phyloP scores from a whole-genome alignment of 2,797 vertebrate species.

The Pitangus sulphuratus region DNA sequence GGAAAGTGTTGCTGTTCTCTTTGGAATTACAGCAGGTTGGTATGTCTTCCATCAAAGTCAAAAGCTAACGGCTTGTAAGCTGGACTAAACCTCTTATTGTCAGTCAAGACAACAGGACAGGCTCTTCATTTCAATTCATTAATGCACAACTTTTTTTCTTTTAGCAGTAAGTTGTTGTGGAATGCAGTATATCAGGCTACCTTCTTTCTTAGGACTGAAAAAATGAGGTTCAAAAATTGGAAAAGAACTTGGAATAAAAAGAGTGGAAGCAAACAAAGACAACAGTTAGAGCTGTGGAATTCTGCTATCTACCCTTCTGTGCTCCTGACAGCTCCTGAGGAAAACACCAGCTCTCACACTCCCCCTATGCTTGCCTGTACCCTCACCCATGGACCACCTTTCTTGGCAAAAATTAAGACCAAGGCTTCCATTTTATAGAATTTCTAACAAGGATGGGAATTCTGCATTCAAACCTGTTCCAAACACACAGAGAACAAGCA shows the following conservation, averaged over 20 bases:
- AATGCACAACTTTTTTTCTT: not conserved
- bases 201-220: not conserved
- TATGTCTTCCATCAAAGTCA: not conserved
- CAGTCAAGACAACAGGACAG: not conserved
- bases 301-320: not conserved
- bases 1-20: not conserved
- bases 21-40: not conserved
- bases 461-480: not conserved
- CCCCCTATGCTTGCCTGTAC: fast-evolving
- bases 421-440: not conserved
- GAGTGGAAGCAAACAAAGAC: not conserved
- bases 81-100: not conserved
- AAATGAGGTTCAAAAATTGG: not conserved
- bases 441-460: not conserved
- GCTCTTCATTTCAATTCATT: not conserved
- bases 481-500: not conserved
- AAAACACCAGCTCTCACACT: not conserved
- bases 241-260: not conserved
- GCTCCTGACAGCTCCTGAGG: not conserved
- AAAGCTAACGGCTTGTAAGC: not conserved
- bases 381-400: not conserved
- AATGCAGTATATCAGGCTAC: not conserved
- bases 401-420: not conserved
- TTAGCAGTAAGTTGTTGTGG: not conserved
- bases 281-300: not conserved